phyloP scores from a whole-genome alignment of 2,113 vertebrate species.

The Meles meles region DNA sequence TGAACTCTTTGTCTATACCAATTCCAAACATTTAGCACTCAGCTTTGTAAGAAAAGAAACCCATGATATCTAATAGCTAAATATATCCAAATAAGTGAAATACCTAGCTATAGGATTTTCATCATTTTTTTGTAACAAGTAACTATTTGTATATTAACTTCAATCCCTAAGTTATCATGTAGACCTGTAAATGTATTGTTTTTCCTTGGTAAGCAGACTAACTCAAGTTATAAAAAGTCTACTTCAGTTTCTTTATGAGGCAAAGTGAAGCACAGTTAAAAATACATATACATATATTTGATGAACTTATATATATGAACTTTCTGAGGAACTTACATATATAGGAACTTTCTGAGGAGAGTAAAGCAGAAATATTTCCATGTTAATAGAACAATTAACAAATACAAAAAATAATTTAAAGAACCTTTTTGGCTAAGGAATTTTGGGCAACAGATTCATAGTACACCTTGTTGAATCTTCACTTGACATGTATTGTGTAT shows the following conservation, averaged over 20 bases:
- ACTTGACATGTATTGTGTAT: constrained; percentile 37
- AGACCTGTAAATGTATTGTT: background rate
- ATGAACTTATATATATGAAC: background rate
- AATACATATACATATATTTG: background rate
- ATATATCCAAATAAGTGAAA: background rate
- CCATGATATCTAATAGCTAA: background rate
- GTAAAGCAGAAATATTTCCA: constrained; percentile 36
- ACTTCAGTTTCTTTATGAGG: background rate
- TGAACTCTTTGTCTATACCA: background rate
- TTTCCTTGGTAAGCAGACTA: background rate
- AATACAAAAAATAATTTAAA: constrained; percentile 43
- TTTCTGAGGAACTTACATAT: background rate
- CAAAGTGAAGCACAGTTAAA: background rate
- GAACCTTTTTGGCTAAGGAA: constrained; percentile 10
- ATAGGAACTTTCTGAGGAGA: background rate
- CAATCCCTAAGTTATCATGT: background rate
- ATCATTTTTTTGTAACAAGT: background rate
- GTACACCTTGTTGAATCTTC: constrained; percentile 38
- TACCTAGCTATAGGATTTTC: background rate
- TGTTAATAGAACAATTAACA: constrained; percentile 39
- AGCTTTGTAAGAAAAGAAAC: background rate
- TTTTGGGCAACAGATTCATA: constrained; percentile 44
- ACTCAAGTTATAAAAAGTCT: background rate
- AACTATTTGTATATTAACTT: background rate
- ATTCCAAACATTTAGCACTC: background rate